Evolutionary conservation across 2,797 vertebrate genomes (phyloP).

Genomic region (Rousettus madagascariensis): DNA sequence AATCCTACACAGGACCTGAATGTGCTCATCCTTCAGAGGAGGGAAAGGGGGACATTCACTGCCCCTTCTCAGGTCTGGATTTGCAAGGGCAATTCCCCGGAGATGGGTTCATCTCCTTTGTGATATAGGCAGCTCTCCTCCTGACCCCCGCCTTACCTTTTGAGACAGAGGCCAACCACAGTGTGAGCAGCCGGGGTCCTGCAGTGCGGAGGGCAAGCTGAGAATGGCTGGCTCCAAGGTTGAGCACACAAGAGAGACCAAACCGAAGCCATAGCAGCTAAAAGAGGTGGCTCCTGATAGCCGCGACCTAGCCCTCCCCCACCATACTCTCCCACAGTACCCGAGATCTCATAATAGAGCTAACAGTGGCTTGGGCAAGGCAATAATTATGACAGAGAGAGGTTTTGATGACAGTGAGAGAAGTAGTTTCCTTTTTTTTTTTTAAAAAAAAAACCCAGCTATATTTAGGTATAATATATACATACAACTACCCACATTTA

Average conservation of each 20-base stretch:
- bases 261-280: not conserved
- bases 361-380: not conserved
- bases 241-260: not conserved
- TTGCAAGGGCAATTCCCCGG: not conserved
- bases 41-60: not conserved
- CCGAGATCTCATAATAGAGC: not conserved
- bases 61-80: not conserved
- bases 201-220: not conserved
- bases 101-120: not conserved
- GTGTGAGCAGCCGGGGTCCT: not conserved
- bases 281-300: too few species aligned
- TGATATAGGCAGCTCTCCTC: not conserved
- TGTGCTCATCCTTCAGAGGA: not conserved
- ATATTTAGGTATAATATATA: too few species aligned
- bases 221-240: not conserved
- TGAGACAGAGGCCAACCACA: not conserved
- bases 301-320: not conserved
- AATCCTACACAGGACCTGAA: not conserved
- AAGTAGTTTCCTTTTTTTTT: not conserved
- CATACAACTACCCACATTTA: too few species aligned
- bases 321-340: not conserved
- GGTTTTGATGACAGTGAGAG: not conserved
- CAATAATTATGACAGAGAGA: not conserved
- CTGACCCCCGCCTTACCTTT: too few species aligned
- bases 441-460: not conserved